Base-by-base conservation (phyloP, 2,888 invertebrate genomes). In the Lobophora halterata region DNA sequence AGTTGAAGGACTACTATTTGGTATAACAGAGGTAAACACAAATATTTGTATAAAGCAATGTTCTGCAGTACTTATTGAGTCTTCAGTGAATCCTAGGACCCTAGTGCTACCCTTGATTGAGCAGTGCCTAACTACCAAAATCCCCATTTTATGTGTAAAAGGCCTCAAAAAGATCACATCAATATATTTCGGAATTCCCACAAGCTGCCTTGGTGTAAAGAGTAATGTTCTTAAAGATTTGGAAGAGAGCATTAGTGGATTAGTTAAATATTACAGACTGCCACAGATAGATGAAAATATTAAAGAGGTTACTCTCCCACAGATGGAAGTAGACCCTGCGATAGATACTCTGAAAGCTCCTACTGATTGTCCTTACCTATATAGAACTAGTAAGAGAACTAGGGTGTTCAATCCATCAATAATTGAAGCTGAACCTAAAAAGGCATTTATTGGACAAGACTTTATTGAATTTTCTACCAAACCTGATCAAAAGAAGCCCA, bases 31-130 rank as follows among this genome's bases (percentile, higher is more conserved):
- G 55, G 81, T 85, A 36, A 58, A 32, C 11, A 54, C 54, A 46
- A 52, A 67, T 6, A 34, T 82, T 21, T 37, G 67, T 41, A 65
- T 40, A 23, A 53, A 52, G 13, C 34, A 69, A 39, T 80, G 86
- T 55, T 61, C 72, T 5, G 83, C 70, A 14, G 49, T 88, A 3
- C 50, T 89, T 1, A 52, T 89, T 31, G 88, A 88, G 49, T 69
- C 77, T 12, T 55, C 66, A 29, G 68, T 88, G 0, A 81, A 77
- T 32, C 86, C 88, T 13, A 67, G 61, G 44, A 58, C 74, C 3
- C 70, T 89, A 53, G 65, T 89, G 2, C 81, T 81, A 29, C 79
- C 88, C 26, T 36, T 87, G 1, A 50, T 88, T 10, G 75, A 77
- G 49, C 54, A 70, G 35, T 85, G 88, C 35, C 47, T 45, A 8